Conservation (phyloP, 2,888 invertebrate species). For the Hoplodrina blanda region DNA sequence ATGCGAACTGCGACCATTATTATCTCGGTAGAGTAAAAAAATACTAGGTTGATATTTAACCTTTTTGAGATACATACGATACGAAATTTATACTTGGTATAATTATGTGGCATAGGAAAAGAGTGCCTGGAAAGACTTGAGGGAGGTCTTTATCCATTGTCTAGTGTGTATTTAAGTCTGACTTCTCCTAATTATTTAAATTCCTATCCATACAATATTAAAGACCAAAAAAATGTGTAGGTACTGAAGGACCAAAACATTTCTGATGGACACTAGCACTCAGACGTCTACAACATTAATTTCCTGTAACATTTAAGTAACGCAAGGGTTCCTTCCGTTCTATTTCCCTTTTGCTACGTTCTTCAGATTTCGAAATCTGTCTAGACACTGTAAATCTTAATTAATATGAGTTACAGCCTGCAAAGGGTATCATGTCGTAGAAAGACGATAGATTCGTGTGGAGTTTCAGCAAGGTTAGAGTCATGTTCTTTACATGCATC, state of each 20-base stretch:
- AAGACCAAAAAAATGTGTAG: not conserved
- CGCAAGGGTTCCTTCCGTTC: constrained; percentile 12
- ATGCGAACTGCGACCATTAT: not conserved
- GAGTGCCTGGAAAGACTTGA: too few species aligned
- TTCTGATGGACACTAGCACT: constrained; percentile 17
- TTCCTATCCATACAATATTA: too few species aligned
- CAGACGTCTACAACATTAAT: constrained; percentile 43
- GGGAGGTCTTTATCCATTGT: too few species aligned
- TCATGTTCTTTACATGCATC: not conserved
- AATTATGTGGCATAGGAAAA: too few species aligned
- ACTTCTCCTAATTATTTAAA: not conserved
- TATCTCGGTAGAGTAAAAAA: not conserved
- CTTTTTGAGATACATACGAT: too few species aligned
- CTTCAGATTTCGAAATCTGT: constrained; percentile 22
- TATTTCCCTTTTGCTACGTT: constrained; percentile 19
- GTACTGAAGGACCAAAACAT: not conserved
- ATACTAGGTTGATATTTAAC: too few species aligned
- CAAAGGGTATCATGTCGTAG: not conserved
- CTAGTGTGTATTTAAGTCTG: not conserved
- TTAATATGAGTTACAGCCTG: constrained; percentile 33
- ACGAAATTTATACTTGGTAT: too few species aligned
- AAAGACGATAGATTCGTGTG: constrained; percentile 24
- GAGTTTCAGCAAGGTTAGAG: constrained; percentile 20
- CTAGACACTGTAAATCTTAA: constrained; percentile 42
- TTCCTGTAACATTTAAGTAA: constrained; percentile 35